Conservation (phyloP, 2,113 vertebrate genomes). For the Nothocercus nigrocapillus region DNA sequence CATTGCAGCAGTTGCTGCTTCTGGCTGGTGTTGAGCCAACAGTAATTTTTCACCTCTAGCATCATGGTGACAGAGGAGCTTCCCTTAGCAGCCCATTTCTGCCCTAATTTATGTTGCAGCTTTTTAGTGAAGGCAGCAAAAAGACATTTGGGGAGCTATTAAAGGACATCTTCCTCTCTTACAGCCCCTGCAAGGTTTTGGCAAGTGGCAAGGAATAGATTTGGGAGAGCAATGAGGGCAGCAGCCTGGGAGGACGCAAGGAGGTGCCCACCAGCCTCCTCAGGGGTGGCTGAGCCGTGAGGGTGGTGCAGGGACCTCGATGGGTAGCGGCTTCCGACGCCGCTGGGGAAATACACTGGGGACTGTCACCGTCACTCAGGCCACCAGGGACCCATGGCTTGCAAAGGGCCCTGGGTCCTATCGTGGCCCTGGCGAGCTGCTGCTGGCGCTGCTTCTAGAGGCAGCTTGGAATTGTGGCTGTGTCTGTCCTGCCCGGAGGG, state of each 20-base stretch:
- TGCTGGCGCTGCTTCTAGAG: background rate
- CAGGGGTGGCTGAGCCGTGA: background rate
- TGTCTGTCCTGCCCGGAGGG: background rate
- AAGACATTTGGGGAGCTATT: constrained; percentile 59
- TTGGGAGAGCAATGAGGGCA: constrained; percentile 32
- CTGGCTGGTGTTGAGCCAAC: constrained; percentile 56
- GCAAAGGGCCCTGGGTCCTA: rapidly evolving
- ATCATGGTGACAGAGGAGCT: constrained; percentile 28
- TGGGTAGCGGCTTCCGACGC: rapidly evolving
- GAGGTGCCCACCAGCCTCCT: background rate
- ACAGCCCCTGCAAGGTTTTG: constrained; percentile 34
- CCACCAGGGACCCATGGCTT: background rate
- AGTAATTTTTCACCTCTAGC: constrained; percentile 62
- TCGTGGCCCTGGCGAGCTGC: background rate
- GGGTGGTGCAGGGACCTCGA: background rate
- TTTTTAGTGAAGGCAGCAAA: constrained; percentile 57
- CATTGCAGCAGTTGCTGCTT: constrained; percentile 39
- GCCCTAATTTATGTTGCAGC: constrained; percentile 47
- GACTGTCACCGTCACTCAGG: background rate
- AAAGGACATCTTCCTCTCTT: background rate
- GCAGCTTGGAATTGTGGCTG: background rate
- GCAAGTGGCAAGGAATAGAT: constrained; percentile 3
- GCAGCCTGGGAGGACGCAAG: background rate
- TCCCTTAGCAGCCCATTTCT: constrained; percentile 35
- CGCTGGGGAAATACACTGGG: background rate